Evolutionary conservation across 2,797 vertebrate species (phyloP).

Genomic region (Tokudaia muenninki): DNA sequence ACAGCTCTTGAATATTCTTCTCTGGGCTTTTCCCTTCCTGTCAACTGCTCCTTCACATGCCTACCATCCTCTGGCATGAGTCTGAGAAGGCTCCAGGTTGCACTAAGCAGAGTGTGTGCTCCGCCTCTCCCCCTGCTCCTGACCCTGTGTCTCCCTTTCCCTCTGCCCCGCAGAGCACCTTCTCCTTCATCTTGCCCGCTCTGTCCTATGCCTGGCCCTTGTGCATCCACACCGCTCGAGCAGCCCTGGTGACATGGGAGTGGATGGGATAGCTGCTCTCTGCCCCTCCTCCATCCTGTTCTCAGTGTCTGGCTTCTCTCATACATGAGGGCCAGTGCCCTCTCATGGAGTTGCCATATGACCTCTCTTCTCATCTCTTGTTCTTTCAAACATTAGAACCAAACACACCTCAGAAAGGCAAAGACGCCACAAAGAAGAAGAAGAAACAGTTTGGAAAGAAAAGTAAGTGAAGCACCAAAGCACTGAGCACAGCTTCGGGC

Average conservation of each 20-base stretch:
- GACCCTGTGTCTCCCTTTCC: slow-evolving; percentile 40
- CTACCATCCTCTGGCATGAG: slow-evolving; percentile 18
- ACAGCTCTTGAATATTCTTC: neutral
- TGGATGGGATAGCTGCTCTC: neutral
- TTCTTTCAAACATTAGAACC: slow-evolving; percentile 85
- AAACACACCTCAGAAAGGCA: slow-evolving; percentile 85
- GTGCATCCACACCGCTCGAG: slow-evolving; percentile 21
- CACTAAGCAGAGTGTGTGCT: neutral
- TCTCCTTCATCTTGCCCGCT: slow-evolving; percentile 58
- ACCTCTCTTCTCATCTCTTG: slow-evolving; percentile 76
- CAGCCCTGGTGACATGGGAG: slow-evolving; percentile 22
- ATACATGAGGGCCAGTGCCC: slow-evolving; percentile 68
- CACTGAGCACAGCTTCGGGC: neutral
- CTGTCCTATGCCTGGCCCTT: slow-evolving; percentile 37
- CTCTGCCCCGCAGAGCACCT: slow-evolving; percentile 52
- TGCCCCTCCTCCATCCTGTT: slow-evolving; percentile 19
- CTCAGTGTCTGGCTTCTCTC: neutral
- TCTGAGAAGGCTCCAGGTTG: neutral
- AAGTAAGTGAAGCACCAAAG: slow-evolving; percentile 83
- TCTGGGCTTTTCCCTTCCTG: neutral
- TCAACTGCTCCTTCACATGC: neutral
- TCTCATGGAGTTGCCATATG: slow-evolving; percentile 64
- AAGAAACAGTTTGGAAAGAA: slow-evolving; percentile 90
- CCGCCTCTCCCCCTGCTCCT: neutral
- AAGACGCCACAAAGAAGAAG: slow-evolving; percentile 88